Conservation (phyloP, 2,888 invertebrate species). For the Apoderus coryli region DNA sequence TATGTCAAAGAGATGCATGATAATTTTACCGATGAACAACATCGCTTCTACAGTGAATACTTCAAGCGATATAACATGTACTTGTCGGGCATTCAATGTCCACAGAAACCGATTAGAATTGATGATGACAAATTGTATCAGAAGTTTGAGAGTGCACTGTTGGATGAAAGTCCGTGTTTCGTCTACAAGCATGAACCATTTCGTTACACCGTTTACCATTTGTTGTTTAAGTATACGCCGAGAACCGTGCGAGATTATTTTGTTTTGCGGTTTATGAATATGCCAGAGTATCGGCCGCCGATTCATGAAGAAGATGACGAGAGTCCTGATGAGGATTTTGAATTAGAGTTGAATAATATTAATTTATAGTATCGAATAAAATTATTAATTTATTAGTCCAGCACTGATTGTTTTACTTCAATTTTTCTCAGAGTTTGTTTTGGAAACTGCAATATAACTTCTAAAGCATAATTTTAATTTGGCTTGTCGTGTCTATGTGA, state of each 20-base stretch:
- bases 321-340: conserved; percentile 12
- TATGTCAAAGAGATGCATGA: conserved; percentile 50
- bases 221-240: conserved; percentile 46
- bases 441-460: too few relatives aligned
- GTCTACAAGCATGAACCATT: conserved; percentile 56
- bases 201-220: conserved; percentile 51
- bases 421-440: too few relatives aligned
- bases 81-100: conserved; percentile 31
- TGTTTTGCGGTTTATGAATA: conserved; percentile 45
- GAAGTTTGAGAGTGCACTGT: conserved; percentile 47
- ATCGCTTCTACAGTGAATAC: conserved; percentile 46
- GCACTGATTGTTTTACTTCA: too few relatives aligned
- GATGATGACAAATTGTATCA: conserved; percentile 39
- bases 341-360: conserved; percentile 1
- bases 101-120: conserved; percentile 37
- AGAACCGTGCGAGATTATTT: conserved; percentile 42
- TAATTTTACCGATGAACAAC: conserved; percentile 47
- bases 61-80: conserved; percentile 48
- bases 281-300: conserved; percentile 36
- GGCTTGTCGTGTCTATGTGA: too few relatives aligned
- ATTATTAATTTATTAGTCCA: too few relatives aligned
- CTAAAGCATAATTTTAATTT: too few relatives aligned
- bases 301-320: conserved; percentile 1
- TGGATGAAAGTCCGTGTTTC: conserved; percentile 41
- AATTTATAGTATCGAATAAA: too few relatives aligned